These are phyloP conservation scores for Zapornia atra DNA, from an alignment of 2,113 vertebrate genomes.

Conservation along the genomic window DNA sequence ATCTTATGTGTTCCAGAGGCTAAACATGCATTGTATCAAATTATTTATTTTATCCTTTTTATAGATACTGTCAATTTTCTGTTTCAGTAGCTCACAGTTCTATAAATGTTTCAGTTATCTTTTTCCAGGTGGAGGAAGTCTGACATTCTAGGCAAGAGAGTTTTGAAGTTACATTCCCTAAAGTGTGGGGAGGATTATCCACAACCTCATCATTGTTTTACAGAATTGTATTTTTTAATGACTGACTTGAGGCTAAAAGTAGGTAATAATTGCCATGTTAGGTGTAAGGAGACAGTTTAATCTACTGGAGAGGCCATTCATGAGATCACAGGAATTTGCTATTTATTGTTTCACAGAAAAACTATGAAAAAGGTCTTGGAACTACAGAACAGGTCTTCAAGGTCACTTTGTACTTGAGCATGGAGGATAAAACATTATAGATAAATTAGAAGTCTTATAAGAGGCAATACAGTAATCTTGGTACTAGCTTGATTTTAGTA, in stretches of 20 bases:
- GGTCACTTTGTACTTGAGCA: not conserved
- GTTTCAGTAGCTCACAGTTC: not conserved
- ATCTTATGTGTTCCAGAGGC: not conserved
- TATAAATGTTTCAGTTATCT: not conserved
- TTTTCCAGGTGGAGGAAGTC: not conserved
- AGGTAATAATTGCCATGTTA: not conserved
- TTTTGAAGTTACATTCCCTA: not conserved
- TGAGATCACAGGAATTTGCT: not conserved
- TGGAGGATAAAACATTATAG: not conserved
- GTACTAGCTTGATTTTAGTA: not conserved
- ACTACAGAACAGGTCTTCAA: not conserved
- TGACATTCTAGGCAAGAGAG: not conserved
- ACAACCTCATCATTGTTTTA: not conserved
- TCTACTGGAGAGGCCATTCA: not conserved
- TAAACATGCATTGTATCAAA: not conserved
- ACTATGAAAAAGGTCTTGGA: not conserved
- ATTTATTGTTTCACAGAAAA: not conserved
- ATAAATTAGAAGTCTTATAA: not conserved
- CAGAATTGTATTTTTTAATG: not conserved
- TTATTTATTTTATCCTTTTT: not conserved
- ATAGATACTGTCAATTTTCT: not conserved
- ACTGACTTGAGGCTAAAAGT: not conserved
- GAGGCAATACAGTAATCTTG: not conserved
- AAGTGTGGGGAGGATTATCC: not conserved
- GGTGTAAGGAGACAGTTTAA: not conserved